Conservation (phyloP, 2,797 vertebrate species). For the Dipus sagitta region DNA sequence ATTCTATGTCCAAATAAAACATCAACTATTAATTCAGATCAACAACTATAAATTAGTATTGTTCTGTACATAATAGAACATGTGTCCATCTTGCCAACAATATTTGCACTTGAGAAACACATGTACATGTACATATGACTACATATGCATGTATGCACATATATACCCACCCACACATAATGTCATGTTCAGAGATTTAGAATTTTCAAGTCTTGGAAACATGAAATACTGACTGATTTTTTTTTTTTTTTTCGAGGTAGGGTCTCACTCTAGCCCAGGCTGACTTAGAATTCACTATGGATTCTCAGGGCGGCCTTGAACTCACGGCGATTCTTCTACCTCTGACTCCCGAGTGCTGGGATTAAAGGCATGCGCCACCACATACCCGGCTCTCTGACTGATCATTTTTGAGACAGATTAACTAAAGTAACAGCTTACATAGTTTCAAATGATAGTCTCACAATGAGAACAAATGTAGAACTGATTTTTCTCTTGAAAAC, state of each 20-base stretch:
- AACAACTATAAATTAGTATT: neutral
- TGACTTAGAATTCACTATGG: too few relatives aligned
- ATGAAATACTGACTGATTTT: neutral
- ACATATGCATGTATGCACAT: too few relatives aligned
- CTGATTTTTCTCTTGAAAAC: neutral
- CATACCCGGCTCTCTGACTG: neutral
- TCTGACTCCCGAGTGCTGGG: too few relatives aligned
- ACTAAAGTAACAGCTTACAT: neutral
- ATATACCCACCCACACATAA: neutral
- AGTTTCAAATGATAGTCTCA: neutral
- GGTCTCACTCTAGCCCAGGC: too few relatives aligned
- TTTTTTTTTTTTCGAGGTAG: neutral
- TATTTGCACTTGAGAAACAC: neutral
- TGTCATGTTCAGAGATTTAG: neutral
- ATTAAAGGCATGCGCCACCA: too few relatives aligned
- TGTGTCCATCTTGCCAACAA: neutral
- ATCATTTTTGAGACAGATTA: neutral
- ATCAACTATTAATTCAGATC: too few relatives aligned
- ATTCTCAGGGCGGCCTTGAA: too few relatives aligned
- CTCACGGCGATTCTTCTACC: too few relatives aligned
- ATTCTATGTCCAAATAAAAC: neutral
- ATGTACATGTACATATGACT: too few relatives aligned
- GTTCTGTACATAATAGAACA: neutral
- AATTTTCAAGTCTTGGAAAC: neutral
- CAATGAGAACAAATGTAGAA: neutral